Evolutionary conservation across 1,140 invertebrate species (phyloP).

Genomic region (Orchestia grillus): DNA sequence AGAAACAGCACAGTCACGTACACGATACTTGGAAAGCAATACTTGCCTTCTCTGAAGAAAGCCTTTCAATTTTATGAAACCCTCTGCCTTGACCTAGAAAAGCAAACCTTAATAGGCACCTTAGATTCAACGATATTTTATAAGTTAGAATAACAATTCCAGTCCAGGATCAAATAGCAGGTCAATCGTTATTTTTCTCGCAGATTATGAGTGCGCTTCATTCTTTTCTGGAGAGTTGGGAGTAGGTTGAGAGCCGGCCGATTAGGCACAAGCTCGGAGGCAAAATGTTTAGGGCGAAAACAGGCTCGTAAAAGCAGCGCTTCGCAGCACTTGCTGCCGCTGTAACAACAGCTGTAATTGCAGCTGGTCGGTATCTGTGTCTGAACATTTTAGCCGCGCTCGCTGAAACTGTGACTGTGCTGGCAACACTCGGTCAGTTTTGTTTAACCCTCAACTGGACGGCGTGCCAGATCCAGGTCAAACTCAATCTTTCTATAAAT

Average conservation of each 20-base stretch:
- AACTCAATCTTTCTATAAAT: too few relatives aligned
- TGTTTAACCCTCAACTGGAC: too few relatives aligned
- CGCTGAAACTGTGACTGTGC: not conserved
- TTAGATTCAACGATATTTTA: not conserved
- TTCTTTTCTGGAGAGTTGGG: not conserved
- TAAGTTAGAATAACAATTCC: not conserved
- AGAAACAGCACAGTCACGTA: not conserved
- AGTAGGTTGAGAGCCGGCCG: not conserved
- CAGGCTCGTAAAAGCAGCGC: not conserved
- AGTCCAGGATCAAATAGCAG: not conserved
- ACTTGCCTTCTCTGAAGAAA: not conserved
- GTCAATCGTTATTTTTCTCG: not conserved
- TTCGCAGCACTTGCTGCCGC: not conserved
- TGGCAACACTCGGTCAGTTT: not conserved
- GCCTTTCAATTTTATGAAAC: not conserved
- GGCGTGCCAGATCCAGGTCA: too few relatives aligned
- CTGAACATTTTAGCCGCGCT: not conserved
- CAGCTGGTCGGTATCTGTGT: not conserved
- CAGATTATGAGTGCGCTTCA: not conserved
- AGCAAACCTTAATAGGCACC: not conserved
- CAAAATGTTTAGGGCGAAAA: not conserved
- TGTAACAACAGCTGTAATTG: not conserved
- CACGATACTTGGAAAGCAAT: not conserved
- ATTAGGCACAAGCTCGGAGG: not conserved
- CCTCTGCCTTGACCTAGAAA: not conserved